These are phyloP conservation scores for Argyresthia albistria DNA, from an alignment of 2,888 invertebrate species.

Conservation along the genomic window DNA sequence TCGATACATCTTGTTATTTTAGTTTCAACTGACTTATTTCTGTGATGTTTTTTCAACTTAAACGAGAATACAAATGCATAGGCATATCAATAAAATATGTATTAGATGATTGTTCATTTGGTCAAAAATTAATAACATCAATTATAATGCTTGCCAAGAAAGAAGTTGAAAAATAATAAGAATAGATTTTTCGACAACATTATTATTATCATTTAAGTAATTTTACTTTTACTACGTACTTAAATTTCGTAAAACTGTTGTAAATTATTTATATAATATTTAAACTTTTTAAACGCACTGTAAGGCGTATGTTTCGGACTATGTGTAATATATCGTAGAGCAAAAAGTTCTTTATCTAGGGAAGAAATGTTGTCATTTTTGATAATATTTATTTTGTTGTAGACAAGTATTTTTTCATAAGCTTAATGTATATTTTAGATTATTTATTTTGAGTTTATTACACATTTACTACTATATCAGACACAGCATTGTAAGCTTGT, in stretches of 20 bases:
- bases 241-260: constrained; percentile 42
- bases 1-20: neutral
- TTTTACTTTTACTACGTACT: constrained; percentile 14
- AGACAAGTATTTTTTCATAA: neutral
- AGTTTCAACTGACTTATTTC: neutral
- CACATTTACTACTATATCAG: neutral
- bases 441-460: neutral
- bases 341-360: constrained; percentile 3
- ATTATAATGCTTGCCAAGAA: neutral
- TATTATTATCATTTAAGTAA: neutral
- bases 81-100: constrained; percentile 1
- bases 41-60: neutral
- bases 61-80: neutral
- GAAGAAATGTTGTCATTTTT: constrained; percentile 3
- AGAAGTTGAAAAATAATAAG: neutral
- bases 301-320: constrained; percentile 1
- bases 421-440: neutral
- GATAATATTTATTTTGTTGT: neutral
- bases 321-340: constrained; percentile 6
- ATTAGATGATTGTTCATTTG: neutral
- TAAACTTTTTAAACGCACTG: neutral
- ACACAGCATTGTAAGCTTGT: neutral
- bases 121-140: neutral
- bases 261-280: constrained; percentile 51
- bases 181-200: neutral